These are phyloP conservation scores for Lochmaea capreae DNA, from an alignment of 2,888 invertebrate species.

Conservation along the genomic window DNA sequence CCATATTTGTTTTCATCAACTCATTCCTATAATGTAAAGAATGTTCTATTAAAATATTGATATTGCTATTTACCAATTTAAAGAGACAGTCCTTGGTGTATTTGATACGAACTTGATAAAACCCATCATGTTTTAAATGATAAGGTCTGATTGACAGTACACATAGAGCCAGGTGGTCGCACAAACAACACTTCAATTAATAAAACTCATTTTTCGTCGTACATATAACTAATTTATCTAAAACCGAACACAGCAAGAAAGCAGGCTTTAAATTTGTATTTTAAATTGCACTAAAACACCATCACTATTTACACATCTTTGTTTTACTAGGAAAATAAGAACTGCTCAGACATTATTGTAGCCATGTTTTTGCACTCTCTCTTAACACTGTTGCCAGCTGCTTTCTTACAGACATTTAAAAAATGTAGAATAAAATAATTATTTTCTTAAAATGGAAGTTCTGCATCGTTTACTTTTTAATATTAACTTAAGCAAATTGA, in stretches of 20 bases:
- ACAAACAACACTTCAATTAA: slow-evolving; percentile 53
- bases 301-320: slow-evolving; percentile 25
- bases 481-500: not conserved
- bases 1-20: slow-evolving; percentile 38
- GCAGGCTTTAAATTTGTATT: not conserved
- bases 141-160: slow-evolving; percentile 58
- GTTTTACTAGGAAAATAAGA: slow-evolving; percentile 21
- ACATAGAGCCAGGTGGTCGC: slow-evolving; percentile 62
- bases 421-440: not conserved
- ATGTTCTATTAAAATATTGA: slow-evolving; percentile 26
- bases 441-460: not conserved
- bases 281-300: slow-evolving; percentile 15
- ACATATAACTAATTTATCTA: not conserved
- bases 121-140: slow-evolving; percentile 59
- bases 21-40: slow-evolving; percentile 15
- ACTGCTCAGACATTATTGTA: slow-evolving; percentile 26
- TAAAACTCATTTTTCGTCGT: slow-evolving; percentile 44
- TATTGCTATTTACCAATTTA: slow-evolving; percentile 56
- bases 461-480: not conserved
- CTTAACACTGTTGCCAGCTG: slow-evolving; percentile 6
- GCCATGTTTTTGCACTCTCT: slow-evolving; percentile 32
- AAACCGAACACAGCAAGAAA: not conserved
- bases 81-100: slow-evolving; percentile 54
- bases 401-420: not conserved
- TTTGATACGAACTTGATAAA: slow-evolving; percentile 53